Evolutionary conservation across 2,888 invertebrate genomes (phyloP).

Genomic region (Diadromus collaris): DNA sequence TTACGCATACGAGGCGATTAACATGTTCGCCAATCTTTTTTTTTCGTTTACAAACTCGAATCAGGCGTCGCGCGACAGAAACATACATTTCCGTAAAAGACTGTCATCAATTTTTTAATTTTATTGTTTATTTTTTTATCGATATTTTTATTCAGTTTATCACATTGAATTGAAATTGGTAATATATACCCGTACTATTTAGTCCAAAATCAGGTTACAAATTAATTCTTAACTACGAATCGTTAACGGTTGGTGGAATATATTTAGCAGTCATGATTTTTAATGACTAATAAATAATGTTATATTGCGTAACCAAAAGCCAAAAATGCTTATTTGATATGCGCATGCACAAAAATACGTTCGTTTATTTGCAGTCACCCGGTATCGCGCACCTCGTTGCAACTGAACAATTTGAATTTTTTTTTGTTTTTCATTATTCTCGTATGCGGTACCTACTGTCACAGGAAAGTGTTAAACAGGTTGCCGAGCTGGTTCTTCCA

Average conservation of each 20-base stretch:
- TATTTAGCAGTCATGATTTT: not conserved
- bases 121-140: not conserved
- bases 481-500: not conserved
- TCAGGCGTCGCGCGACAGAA: no score
- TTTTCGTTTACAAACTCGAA: not conserved
- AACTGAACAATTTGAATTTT: not conserved
- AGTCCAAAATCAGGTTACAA: not conserved
- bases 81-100: slow-evolving; percentile 1
- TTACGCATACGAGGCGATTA: not conserved
- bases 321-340: not conserved
- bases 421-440: not conserved
- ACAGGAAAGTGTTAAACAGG: slow-evolving; percentile 1
- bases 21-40: not conserved
- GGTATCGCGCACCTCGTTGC: not conserved
- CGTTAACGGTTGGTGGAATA: not conserved
- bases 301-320: not conserved
- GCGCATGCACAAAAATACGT: not conserved
- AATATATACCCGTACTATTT: not conserved
- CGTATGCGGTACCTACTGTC: not conserved
- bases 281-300: not conserved
- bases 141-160: not conserved
- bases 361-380: not conserved
- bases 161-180: not conserved
- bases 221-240: not conserved
- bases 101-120: not conserved